Conservation (phyloP, 92 coral and sea anemone genomes). For the Parazoanthus swiftii region DNA sequence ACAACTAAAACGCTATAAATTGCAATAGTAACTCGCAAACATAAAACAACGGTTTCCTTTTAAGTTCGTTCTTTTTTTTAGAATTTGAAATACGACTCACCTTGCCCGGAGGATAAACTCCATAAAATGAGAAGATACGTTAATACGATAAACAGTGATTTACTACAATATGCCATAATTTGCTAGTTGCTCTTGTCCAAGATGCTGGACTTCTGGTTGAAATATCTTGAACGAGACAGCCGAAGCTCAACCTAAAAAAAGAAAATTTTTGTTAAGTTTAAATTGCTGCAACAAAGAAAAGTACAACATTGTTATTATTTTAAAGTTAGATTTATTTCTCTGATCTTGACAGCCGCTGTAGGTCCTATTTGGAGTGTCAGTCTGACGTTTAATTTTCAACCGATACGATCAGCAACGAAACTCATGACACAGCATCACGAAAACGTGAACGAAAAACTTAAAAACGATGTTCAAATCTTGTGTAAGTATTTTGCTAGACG, state of each 20-base stretch:
- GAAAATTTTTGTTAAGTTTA: background rate
- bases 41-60: background rate
- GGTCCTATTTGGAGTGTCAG: background rate
- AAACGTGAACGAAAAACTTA: background rate
- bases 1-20: background rate
- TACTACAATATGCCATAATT: constrained; percentile 31
- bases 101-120: constrained; percentile 16
- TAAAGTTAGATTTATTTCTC: background rate
- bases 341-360: constrained; percentile 10
- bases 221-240: constrained; percentile 19
- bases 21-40: background rate
- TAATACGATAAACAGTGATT: background rate
- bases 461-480: background rate
- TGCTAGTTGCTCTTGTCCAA: constrained; percentile 90
- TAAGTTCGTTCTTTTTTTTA: background rate
- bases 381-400: background rate
- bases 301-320: too few species aligned
- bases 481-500: background rate
- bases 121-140: constrained; percentile 10
- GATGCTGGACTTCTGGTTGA: background rate
- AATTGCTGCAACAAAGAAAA: background rate
- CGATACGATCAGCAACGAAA: background rate
- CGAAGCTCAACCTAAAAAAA: constrained; percentile 8
- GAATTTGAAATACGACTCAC: background rate
- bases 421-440: background rate